phyloP scores from a whole-genome alignment of 2,113 vertebrate genomes.

The Lepus americanus region DNA sequence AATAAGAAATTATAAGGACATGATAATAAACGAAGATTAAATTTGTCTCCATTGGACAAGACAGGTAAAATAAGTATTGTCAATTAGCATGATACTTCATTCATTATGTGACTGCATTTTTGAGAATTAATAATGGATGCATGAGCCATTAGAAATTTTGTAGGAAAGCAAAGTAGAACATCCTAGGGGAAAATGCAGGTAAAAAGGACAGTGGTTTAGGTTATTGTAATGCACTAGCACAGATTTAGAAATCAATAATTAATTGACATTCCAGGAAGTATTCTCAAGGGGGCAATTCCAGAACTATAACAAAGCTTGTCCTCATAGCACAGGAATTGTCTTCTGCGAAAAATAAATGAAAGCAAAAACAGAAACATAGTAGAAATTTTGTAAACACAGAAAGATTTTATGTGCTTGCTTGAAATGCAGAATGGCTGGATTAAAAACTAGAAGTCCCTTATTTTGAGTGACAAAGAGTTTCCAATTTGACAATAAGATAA shows the following conservation, averaged over 20 bases:
- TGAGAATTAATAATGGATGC: neutral
- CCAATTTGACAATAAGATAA: neutral
- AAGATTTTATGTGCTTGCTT: neutral
- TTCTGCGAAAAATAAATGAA: neutral
- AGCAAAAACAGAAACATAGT: neutral
- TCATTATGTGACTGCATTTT: neutral
- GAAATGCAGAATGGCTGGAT: neutral
- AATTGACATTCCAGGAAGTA: neutral
- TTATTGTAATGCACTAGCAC: neutral
- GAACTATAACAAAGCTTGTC: neutral
- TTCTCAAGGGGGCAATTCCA: neutral
- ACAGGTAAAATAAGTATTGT: neutral
- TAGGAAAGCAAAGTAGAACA: neutral
- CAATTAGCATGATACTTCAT: slow-evolving; percentile 1
- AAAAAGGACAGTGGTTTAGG: neutral
- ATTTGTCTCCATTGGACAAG: neutral
- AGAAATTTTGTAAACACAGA: neutral
- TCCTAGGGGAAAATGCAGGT: neutral
- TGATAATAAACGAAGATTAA: neutral
- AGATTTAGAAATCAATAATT: slow-evolving; percentile 55
- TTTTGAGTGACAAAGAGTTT: neutral
- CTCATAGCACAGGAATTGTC: neutral
- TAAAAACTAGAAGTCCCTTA: neutral
- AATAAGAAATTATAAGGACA: neutral
- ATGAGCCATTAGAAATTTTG: neutral